phyloP scores from a whole-genome alignment of 2,888 invertebrate species.

The Sinhomidia bicolor region DNA sequence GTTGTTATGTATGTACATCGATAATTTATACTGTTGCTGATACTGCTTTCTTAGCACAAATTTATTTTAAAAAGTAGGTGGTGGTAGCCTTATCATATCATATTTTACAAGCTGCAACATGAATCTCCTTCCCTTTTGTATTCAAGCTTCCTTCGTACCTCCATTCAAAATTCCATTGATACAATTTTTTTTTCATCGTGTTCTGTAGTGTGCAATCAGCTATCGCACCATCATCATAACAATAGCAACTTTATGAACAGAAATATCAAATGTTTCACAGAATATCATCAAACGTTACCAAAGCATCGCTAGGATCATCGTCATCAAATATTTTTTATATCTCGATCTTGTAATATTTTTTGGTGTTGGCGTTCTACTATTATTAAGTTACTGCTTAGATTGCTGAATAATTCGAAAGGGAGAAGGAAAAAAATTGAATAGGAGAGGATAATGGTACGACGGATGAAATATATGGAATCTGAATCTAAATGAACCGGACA shows the following conservation, averaged over 20 bases:
- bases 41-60: not conserved
- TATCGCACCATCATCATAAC: constrained; percentile 6
- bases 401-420: constrained; percentile 12
- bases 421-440: not conserved
- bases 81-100: no score
- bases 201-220: not conserved
- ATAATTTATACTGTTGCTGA: not conserved
- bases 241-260: not conserved
- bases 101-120: not conserved
- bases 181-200: not conserved
- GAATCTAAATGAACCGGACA: constrained; percentile 32
- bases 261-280: constrained; percentile 39
- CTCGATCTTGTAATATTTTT: constrained; percentile 11
- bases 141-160: not conserved
- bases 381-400: not conserved
- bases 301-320: not conserved
- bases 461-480: no score
- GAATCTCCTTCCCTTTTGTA: not conserved
- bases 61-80: no score
- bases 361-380: not conserved
- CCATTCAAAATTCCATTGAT: constrained; percentile 6
- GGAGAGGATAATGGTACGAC: not conserved
- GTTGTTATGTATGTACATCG: not conserved
- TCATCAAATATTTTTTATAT: not conserved
- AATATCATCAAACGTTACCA: no score